Evolutionary conservation across 2,797 vertebrate genomes (phyloP), one percentile per base, ranked within the genome.

Genomic region (Myiotriccus ornatus): DNA sequence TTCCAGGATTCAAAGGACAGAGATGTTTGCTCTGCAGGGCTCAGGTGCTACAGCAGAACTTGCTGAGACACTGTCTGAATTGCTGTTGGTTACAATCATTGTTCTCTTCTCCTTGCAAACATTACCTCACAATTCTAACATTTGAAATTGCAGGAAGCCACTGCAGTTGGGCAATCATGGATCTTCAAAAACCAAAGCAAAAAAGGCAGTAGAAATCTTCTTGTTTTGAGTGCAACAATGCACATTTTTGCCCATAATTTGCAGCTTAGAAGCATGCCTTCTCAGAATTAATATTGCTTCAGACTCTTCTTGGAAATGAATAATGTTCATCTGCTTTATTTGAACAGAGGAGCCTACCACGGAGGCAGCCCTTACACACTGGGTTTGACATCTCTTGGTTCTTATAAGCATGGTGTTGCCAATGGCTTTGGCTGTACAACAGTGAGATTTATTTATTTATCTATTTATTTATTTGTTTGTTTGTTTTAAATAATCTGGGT

Each of bases 321-420:
- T 62, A 28, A 52, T 30, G 22, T 84, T 56, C 32, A 18, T 73
- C 13, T 95, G 20, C 64, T 84, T 76, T 94, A 8, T 93, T 92
- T 95, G 59, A 88, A 24, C 97, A 99, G 99, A 94, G 99, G 99
- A 34, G 98, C 98, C 5, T 99, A 99, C 96, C 99, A 99, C 0
- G 99, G 99, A 49, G 96, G 98, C 68, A 99, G 98, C 88, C 97
- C 98, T 32, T 98, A 97, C 44, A 71, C 98, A 0, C 96, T 99
- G 91, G 99, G 98, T 62, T 95, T 99, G 88, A 99, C 99, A 10
- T 98, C 98, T 23, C 87, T 99, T 44, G 79, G 97, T 24, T 6
- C 23, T 20, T 99, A 98, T 93, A 99, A 99, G 95, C 98, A 97
- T 80, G 96, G 97, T 7, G 69, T 99, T 27, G 97, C 98, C 77